These are phyloP conservation scores for Phylloscopus whistleri DNA, from an alignment of 2,113 vertebrate species.

Conservation along the genomic window DNA sequence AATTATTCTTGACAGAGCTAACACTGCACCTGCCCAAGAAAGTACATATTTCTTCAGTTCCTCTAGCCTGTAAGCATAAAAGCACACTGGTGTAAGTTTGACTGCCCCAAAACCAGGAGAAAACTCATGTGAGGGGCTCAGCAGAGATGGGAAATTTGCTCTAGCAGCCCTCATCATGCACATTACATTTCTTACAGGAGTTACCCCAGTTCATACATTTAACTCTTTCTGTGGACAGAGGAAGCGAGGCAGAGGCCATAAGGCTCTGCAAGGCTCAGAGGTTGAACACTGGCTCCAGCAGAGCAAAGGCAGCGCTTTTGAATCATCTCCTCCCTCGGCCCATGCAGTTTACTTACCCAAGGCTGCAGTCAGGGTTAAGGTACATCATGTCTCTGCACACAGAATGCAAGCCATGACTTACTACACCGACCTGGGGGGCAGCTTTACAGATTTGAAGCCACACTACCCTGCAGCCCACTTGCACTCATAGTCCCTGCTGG, in stretches of 20 bases:
- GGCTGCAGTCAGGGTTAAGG: neutral
- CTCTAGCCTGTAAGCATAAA: neutral
- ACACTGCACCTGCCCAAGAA: neutral
- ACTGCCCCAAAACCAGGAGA: neutral
- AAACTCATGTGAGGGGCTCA: neutral
- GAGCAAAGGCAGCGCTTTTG: neutral
- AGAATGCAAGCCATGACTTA: neutral
- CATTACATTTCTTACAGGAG: neutral
- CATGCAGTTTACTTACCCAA: neutral
- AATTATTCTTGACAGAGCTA: neutral
- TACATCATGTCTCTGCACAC: neutral
- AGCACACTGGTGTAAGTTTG: neutral
- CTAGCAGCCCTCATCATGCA: neutral
- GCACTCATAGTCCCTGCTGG: neutral
- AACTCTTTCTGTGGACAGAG: neutral
- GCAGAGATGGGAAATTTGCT: neutral
- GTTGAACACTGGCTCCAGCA: accelerated
- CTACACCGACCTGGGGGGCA: no score
- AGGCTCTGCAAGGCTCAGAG: neutral
- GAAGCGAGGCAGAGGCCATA: neutral
- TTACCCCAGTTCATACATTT: neutral
- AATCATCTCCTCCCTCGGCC: neutral
- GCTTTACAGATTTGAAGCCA: neutral
- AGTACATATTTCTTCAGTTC: neutral
- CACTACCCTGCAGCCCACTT: neutral